A percentile compares a stretch with the other conserved stretches of the same genome.
Conservation (phyloP, 2,888 invertebrate genomes). For the Ophioninae sp. region DNA sequence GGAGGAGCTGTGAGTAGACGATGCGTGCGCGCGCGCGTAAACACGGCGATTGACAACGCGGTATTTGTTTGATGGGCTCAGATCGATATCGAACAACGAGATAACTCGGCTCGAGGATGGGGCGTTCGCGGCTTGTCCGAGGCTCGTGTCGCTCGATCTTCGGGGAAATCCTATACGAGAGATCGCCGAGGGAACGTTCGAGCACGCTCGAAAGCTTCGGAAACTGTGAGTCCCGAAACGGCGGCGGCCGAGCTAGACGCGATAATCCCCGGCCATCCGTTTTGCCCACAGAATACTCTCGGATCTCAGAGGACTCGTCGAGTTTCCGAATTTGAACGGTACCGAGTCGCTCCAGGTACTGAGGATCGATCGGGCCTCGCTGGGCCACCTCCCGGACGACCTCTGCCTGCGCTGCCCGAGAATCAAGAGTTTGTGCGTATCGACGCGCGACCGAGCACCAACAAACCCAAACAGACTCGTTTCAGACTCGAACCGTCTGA, state of each 20-base stretch:
- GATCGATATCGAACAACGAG: constrained; percentile 92
- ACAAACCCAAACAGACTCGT: background rate
- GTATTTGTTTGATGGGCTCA: constrained; percentile 79
- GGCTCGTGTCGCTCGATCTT: constrained; percentile 89
- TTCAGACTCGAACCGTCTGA: too few relatives aligned
- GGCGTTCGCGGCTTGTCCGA: constrained; percentile 86
- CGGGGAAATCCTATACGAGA: constrained; percentile 83
- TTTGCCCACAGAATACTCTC: constrained; percentile 88
- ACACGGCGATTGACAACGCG: too few relatives aligned
- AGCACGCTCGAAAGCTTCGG: constrained; percentile 88
- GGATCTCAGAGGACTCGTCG: constrained; percentile 89
- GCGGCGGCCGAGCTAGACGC: too few relatives aligned
- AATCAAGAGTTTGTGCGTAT: constrained; percentile 92
- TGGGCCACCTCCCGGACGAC: constrained; percentile 87
- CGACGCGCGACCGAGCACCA: background rate
- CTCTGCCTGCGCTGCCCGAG: constrained; percentile 90
- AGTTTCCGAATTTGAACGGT: constrained; percentile 93
- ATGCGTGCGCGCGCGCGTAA: too few relatives aligned
- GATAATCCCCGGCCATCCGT: too few relatives aligned
- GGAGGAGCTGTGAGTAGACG: constrained; percentile 90
- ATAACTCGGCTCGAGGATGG: constrained; percentile 89
- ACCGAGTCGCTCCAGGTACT: constrained; percentile 90
- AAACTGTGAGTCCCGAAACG: constrained; percentile 86
- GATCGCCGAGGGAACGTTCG: constrained; percentile 74
- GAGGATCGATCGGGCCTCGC: constrained; percentile 91